phyloP scores from a whole-genome alignment of 1,140 invertebrate species.

The Stratiolaelaps scimitus region DNA sequence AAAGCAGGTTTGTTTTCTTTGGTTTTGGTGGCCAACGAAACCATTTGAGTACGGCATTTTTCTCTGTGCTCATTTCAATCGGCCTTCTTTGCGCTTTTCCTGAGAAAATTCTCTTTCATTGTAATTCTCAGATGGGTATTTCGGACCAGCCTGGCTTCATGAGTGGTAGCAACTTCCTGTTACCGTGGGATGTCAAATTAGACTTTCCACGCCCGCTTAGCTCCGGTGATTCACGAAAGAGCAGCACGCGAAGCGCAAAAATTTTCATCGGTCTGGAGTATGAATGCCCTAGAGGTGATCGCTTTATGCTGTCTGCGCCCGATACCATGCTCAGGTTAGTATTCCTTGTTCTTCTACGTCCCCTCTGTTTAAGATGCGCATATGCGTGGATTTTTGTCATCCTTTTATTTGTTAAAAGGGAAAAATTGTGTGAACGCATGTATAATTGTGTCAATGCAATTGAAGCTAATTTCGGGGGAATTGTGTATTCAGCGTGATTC shows the following conservation, averaged over 20 bases:
- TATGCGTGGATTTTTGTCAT: too few relatives aligned
- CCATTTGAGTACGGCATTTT: too few relatives aligned
- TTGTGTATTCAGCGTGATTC: too few relatives aligned
- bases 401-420: too few relatives aligned
- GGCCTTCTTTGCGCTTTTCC: conserved; percentile 22
- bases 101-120: neutral
- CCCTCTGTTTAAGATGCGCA: too few relatives aligned
- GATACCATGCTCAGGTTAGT: conserved; percentile 60
- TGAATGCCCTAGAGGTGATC: conserved; percentile 84
- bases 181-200: conserved; percentile 80
- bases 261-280: conserved; percentile 94
- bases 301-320: conserved; percentile 81
- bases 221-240: conserved; percentile 39
- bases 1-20: too few relatives aligned
- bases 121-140: conserved; percentile 37
- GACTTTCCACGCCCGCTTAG: conserved; percentile 37
- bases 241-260: conserved; percentile 54
- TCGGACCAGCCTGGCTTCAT: conserved; percentile 65
- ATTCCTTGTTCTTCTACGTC: too few relatives aligned
- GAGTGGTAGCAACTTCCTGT: conserved; percentile 69
- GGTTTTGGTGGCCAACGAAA: too few relatives aligned
- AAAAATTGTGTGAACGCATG: too few relatives aligned
- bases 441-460: too few relatives aligned
- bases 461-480: too few relatives aligned
- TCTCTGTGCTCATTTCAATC: too few relatives aligned